Evolutionary conservation across 2,797 vertebrate species (phyloP).

Genomic region (Acanthiza pusilla): DNA sequence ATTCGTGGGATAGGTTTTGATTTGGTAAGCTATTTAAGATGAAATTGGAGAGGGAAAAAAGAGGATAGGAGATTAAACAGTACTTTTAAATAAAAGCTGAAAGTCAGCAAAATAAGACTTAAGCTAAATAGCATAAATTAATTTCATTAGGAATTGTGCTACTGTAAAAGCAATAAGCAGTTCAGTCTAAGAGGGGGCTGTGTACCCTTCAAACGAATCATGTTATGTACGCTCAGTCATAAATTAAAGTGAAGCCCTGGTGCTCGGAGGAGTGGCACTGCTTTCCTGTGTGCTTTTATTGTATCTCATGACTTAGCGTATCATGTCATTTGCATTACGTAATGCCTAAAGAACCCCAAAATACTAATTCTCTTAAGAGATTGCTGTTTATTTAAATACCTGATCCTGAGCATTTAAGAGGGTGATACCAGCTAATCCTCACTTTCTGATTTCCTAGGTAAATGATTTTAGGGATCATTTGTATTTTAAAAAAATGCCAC

Average conservation of each 20-base stretch:
- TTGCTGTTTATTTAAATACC: slow-evolving; percentile 10
- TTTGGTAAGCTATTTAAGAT: neutral
- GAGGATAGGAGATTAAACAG: neutral
- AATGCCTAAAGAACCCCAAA: slow-evolving; percentile 27
- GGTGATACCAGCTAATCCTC: neutral
- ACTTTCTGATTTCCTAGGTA: neutral
- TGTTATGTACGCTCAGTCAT: accelerated
- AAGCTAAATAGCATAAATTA: neutral
- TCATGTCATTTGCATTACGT: neutral
- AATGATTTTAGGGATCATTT: neutral
- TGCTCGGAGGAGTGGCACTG: neutral
- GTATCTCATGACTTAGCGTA: neutral
- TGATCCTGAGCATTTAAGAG: neutral
- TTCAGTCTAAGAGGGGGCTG: neutral
- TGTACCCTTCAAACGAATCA: neutral
- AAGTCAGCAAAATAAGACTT: neutral
- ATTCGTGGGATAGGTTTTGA: neutral
- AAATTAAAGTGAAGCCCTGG: neutral
- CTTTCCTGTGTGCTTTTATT: neutral
- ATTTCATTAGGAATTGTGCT: neutral
- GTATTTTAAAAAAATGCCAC: neutral
- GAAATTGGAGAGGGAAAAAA: neutral
- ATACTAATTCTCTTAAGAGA: slow-evolving; percentile 41
- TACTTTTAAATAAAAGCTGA: neutral
- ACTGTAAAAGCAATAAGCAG: neutral